Evolutionary conservation across 2,113 vertebrate genomes (phyloP).

Genomic region (Sprattus sprattus): DNA sequence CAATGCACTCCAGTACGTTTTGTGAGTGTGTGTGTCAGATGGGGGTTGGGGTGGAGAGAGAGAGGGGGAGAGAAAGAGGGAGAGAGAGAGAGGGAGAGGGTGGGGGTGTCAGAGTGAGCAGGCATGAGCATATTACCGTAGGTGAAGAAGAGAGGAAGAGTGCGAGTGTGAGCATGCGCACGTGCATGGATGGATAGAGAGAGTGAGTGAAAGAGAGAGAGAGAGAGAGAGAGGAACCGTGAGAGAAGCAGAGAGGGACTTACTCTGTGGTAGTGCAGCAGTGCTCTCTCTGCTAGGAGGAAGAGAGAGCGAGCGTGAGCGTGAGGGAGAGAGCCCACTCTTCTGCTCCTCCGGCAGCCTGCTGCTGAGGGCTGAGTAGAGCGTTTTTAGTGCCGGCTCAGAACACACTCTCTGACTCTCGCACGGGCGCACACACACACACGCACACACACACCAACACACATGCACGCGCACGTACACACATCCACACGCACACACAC

Average conservation of each 20-base stretch:
- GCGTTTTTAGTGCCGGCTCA: constrained; percentile 17
- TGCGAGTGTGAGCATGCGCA: constrained; percentile 27
- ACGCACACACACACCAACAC: constrained; percentile 28
- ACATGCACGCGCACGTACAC: constrained; percentile 25
- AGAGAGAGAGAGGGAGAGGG: not conserved
- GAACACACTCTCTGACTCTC: constrained; percentile 1
- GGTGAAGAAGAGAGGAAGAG: not conserved
- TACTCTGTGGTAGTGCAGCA: constrained; percentile 25
- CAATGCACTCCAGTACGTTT: constrained; percentile 23
- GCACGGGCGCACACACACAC: constrained; percentile 3
- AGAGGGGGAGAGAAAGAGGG: not conserved
- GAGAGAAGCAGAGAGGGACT: constrained; percentile 28
- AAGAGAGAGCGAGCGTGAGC: constrained; percentile 7
- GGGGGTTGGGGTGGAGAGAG: not conserved
- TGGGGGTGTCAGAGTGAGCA: constrained; percentile 3
- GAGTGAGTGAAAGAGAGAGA: constrained; percentile 7
- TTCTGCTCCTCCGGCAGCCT: constrained; percentile 39
- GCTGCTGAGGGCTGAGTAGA: constrained; percentile 45
- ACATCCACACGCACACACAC: constrained; percentile 24
- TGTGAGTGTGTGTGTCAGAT: not conserved
- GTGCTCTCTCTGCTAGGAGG: constrained; percentile 10
- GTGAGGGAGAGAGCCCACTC: constrained; percentile 5
- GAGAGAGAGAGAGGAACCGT: not conserved
- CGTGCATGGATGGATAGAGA: constrained; percentile 20
- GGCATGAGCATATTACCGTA: not conserved